These are phyloP conservation scores for Phoeniculus purpureus DNA, from an alignment of 2,797 vertebrate species.

Conservation along the genomic window DNA sequence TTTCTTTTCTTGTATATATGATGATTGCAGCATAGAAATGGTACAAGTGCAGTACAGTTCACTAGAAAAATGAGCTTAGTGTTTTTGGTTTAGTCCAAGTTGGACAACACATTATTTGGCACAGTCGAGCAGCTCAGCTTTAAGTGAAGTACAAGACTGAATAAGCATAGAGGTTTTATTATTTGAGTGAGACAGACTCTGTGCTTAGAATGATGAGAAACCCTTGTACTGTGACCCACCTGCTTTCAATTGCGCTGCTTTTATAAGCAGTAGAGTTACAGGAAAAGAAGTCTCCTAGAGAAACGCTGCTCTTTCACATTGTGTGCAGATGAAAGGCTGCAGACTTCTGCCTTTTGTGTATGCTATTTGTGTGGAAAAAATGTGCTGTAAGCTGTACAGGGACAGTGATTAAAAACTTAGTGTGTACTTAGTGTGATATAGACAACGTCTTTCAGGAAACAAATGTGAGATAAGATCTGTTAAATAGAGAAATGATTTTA, in stretches of 20 bases:
- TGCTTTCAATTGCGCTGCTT: conserved; percentile 41
- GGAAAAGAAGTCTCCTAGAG: not conserved
- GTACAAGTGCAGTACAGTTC: conserved; percentile 60
- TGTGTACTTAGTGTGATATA: not conserved
- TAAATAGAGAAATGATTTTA: not conserved
- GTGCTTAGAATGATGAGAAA: conserved; percentile 51
- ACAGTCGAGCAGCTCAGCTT: conserved; percentile 58
- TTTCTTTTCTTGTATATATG: conserved; percentile 64
- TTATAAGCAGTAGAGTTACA: conserved; percentile 49
- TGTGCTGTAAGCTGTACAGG: not conserved
- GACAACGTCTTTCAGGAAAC: not conserved
- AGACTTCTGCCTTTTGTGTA: not conserved
- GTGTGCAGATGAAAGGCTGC: not conserved
- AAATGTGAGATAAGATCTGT: not conserved
- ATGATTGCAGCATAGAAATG: conserved; percentile 55
- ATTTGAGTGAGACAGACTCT: conserved; percentile 49
- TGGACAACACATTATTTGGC: conserved; percentile 74
- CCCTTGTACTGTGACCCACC: not conserved
- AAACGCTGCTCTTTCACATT: conserved; percentile 39
- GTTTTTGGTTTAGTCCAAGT: conserved; percentile 63
- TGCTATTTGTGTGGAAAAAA: not conserved
- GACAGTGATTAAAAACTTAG: not conserved
- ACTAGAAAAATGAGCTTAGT: conserved; percentile 70
- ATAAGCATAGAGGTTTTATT: conserved; percentile 71
- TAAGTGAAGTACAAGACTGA: conserved; percentile 64